Evolutionary conservation across 2,888 invertebrate genomes (phyloP), one percentile per base, ranked within the genome.

Genomic region (Drosophila sordidapex): DNA sequence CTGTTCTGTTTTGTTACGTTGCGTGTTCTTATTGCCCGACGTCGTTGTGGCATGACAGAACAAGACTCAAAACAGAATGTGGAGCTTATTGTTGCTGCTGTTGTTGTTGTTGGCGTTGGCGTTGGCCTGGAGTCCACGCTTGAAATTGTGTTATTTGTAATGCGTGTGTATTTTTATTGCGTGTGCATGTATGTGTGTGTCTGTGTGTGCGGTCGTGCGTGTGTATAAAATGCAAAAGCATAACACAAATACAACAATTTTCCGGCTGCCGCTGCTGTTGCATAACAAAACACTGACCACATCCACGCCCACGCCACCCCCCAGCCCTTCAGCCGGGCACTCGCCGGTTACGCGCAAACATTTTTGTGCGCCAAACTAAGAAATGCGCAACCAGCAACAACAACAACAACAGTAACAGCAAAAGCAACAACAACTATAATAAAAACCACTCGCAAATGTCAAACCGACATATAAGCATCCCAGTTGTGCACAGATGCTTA

Each of bases 21-120:
- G 77, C 62, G 64, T 70, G 64, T 74, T 88, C 88, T 87, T 87
- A 87, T 87, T 87, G 83, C 87, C 76, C 81, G 56, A 68, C 72
- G 62, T 71, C 71, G 67, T 38, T 69, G 79, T 61, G 67, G 69
- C 61, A 76, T 69, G 52, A 65, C 56, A 49, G 21, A 38, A 64
- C 67, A 70, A 60, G 66, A 77, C 74, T 77, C 61, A 48, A 70
- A 78, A 78, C 78, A 68, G 67, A 67, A 71, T 75, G 77, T 53
- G 65, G 56, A 29, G 59, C 33, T 38, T 36, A 25, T 69, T 48
- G 56, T 43, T 64, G 49, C 36, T 57, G 36, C 11, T n/a, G 21
- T 1, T 40, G 40, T 10, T 43, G 40, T 35, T 58, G 31, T 25
- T 54, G 62, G 15, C 56, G 62, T 46, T 64, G 61, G 25, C 62